These are phyloP conservation scores for Anagyrus pseudococci DNA, from an alignment of 2,888 invertebrate species.

Conservation along the genomic window DNA sequence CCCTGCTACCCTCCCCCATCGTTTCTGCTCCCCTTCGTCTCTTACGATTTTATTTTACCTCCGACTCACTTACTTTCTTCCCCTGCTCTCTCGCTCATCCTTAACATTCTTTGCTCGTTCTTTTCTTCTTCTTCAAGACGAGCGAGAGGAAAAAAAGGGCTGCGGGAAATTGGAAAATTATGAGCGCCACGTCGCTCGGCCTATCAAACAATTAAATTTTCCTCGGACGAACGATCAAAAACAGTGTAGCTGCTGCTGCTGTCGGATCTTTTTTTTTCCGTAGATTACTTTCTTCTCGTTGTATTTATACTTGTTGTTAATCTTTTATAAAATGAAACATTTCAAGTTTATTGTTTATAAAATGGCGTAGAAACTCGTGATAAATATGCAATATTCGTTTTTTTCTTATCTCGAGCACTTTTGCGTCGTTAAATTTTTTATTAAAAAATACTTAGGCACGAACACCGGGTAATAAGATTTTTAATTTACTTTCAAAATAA, in stretches of 20 bases:
- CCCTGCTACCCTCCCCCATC: slow-evolving; percentile 27
- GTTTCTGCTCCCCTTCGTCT: slow-evolving; percentile 28
- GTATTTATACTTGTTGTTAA: no score
- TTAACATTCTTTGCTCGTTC: background rate
- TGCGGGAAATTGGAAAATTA: slow-evolving; percentile 44
- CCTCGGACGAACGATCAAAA: slow-evolving; percentile 42
- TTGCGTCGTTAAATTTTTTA: no score
- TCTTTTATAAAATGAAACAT: no score
- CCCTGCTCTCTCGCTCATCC: background rate
- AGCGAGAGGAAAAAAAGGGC: slow-evolving; percentile 8
- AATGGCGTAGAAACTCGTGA: no score
- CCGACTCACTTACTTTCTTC: background rate
- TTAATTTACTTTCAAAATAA: no score
- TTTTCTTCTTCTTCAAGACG: background rate
- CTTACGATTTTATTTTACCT: slow-evolving; percentile 29
- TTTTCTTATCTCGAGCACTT: no score
- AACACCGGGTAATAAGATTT: no score
- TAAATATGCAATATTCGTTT: no score
- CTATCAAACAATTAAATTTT: slow-evolving; percentile 44
- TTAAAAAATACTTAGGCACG: no score
- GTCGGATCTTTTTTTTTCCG: background rate
- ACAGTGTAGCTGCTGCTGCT: slow-evolving; percentile 10
- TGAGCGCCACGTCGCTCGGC: slow-evolving; percentile 41
- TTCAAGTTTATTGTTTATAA: no score
- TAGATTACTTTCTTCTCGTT: background rate